phyloP scores from a whole-genome alignment of 2,888 invertebrate species.

The Tupiocoris notatus region DNA sequence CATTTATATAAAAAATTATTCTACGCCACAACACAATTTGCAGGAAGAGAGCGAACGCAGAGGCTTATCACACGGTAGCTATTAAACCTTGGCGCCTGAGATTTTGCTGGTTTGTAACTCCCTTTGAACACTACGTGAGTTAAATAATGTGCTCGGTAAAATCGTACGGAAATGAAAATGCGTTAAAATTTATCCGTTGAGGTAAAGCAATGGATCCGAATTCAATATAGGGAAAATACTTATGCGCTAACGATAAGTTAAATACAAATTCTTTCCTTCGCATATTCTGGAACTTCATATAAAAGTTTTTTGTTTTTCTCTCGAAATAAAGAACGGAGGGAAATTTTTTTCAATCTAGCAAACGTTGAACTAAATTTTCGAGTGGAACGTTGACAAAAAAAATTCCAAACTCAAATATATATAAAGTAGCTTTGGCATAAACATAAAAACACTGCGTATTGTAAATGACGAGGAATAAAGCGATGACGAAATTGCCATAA shows the following conservation, averaged over 20 bases:
- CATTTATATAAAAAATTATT: background rate
- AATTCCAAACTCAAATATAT: too few relatives aligned
- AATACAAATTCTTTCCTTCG: background rate
- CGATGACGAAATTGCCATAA: background rate
- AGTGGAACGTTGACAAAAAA: too few relatives aligned
- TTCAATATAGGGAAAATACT: background rate
- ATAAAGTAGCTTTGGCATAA: background rate
- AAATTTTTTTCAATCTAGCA: background rate
- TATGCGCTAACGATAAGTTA: background rate
- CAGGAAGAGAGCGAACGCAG: background rate
- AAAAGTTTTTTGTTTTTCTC: too few relatives aligned
- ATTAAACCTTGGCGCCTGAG: background rate
- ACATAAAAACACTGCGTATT: background rate
- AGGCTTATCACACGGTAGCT: background rate
- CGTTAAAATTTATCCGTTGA: background rate
- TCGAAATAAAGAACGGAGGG: too few relatives aligned
- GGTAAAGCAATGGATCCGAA: too few relatives aligned
- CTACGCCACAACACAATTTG: background rate
- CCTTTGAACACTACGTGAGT: background rate
- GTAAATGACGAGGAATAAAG: background rate
- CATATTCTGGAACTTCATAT: too few relatives aligned
- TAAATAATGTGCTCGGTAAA: background rate
- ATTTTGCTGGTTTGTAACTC: background rate
- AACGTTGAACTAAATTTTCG: background rate
- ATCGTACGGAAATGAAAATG: background rate